Evolutionary conservation across 2,888 invertebrate genomes (phyloP).

Genomic region (Cerceris rybyensis): DNA sequence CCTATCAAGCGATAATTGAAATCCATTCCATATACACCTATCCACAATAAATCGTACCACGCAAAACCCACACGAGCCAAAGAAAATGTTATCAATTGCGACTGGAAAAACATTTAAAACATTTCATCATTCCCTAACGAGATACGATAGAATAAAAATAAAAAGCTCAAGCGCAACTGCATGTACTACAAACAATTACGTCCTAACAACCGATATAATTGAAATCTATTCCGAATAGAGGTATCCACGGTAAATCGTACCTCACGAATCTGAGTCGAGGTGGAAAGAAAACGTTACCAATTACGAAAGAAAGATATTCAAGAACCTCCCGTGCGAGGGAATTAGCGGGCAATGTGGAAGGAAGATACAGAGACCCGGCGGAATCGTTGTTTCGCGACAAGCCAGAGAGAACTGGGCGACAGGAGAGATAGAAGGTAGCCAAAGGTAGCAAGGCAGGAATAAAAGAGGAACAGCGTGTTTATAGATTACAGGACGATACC

Average conservation of each 20-base stretch:
- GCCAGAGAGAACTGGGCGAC: constrained; percentile 20
- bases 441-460: constrained; percentile 26
- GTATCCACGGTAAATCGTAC: no score
- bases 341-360: constrained; percentile 9
- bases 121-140: no score
- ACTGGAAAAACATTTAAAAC: no score
- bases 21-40: no score
- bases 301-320: constrained; percentile 36
- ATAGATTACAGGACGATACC: constrained; percentile 73
- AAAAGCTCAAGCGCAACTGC: background rate
- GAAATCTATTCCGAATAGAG: no score
- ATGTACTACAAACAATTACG: background rate
- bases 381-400: constrained; percentile 18
- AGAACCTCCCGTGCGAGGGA: constrained; percentile 20
- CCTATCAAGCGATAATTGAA: no score
- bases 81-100: no score
- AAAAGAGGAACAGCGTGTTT: constrained; percentile 66
- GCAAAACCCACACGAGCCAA: no score
- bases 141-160: background rate
- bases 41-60: no score
- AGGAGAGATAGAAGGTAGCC: constrained; percentile 34
- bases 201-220: no score
- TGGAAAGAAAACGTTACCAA: constrained; percentile 38
- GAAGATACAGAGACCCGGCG: constrained; percentile 3
- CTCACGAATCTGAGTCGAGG: background rate